Conservation (phyloP, 2,797 vertebrate genomes). For the Enteromius treurensis region DNA sequence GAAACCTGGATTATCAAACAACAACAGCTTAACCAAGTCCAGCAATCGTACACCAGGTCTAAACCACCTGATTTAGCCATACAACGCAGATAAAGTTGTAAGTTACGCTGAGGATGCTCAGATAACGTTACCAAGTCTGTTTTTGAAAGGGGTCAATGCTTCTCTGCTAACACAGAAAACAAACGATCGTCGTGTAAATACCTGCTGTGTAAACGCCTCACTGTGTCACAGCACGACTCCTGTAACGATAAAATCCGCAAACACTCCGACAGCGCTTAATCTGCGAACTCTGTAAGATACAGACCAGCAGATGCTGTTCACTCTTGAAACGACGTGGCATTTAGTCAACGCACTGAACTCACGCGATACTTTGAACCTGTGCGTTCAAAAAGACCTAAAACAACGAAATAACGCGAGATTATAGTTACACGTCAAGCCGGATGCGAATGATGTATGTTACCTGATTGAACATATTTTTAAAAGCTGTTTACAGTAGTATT, state of each 20-base stretch:
- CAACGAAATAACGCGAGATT: conserved; percentile 18
- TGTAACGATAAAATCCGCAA: not conserved
- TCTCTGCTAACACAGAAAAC: not conserved
- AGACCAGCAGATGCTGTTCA: conserved; percentile 6
- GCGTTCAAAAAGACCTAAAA: not conserved
- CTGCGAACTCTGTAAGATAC: too few relatives aligned
- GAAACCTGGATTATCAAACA: not conserved
- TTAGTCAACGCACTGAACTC: conserved; percentile 24
- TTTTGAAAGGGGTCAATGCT: not conserved
- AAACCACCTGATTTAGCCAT: not conserved
- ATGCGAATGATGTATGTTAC: not conserved
- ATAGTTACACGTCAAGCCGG: not conserved
- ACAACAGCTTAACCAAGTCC: not conserved
- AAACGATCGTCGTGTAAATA: not conserved
- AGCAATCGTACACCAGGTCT: not conserved
- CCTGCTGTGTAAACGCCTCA: conserved; percentile 12
- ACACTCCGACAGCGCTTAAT: not conserved
- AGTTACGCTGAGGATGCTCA: too few relatives aligned
- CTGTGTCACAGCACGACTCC: not conserved
- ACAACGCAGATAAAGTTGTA: not conserved
- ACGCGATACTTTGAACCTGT: conserved; percentile 36
- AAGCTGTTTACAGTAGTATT: not conserved
- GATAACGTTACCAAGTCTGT: too few relatives aligned
- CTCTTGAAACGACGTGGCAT: conserved; percentile 54
- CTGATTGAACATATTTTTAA: not conserved